Base-by-base conservation (phyloP, 2,888 invertebrate species). In the Diarsia dahlii region DNA sequence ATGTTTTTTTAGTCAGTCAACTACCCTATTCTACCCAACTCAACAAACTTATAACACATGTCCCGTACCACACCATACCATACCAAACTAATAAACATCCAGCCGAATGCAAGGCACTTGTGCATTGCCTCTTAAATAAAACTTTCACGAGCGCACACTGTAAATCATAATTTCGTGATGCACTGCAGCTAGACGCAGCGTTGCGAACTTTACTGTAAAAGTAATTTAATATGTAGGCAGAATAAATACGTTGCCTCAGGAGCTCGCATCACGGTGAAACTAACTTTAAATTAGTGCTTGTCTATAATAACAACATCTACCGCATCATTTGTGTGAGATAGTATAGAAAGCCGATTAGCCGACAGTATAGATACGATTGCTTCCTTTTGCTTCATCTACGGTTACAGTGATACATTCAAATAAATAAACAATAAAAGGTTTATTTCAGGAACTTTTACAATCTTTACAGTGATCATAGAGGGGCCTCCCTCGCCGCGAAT, bases 181-280 rank as follows among this genome's bases (percentile, higher is more conserved):
- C 82, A 86, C 85, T 85, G 87, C 85, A 86, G 81, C 71, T 64
- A 80, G 84, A 85, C 87, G 89, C 89, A 87, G 82, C 85, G 87
- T 74, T 76, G 78, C 75, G 72, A 88, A 89, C 79, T 88, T 86
- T 82, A 28, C 84, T 82, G 86, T 84, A 87, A 88, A 90, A 90
- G 88, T 90, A 89, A 90, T 90, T 90, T 90, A 89, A 89, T 89
- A 90, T 88, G 87, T 89, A 87, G 85, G 85, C 88, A 84, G 87
- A 84, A 82, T 85, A 84, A 82, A 87, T 87, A 84, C 67, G 76
- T 64, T 79, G 71, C 52, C 74, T 72, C 72, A 52, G 74, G 63
- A 69, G 75, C 74, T 63, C 70, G 68, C 70, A 69, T 83, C 39
- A 69, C 45, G 68, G 64, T 60, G 71, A 56, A 82, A 39, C 74